A percentile compares a stretch with the other conserved stretches of the same genome.
These are phyloP conservation scores for Drosophila sordidapex DNA, from an alignment of 2,888 invertebrate genomes.

Conservation along the genomic window DNA sequence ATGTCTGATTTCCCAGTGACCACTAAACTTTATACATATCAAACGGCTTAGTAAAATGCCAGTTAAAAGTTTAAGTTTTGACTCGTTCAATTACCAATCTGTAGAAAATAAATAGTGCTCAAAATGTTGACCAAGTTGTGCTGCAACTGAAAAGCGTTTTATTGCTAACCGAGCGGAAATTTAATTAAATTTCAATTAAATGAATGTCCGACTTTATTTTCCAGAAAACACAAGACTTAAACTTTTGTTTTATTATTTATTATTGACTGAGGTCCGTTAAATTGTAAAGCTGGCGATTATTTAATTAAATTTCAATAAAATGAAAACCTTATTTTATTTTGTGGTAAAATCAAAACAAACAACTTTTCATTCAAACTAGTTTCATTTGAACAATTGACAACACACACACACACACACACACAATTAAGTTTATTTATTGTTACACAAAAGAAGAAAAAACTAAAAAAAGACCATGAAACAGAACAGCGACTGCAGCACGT, in stretches of 20 bases:
- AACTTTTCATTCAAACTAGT: background rate
- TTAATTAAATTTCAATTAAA: background rate
- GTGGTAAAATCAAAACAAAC: background rate
- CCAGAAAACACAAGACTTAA: background rate
- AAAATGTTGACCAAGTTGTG: background rate
- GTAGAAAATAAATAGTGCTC: background rate
- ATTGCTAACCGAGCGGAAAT: background rate
- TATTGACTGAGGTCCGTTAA: background rate
- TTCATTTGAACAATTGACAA: constrained; percentile 12
- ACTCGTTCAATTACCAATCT: background rate
- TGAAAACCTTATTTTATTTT: background rate
- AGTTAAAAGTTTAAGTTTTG: background rate
- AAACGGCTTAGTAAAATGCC: background rate
- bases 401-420: constrained; percentile 20
- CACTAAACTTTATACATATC: background rate
- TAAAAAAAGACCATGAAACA: background rate
- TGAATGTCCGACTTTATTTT: background rate
- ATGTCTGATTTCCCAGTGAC: background rate
- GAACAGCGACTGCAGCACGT: constrained; percentile 1
- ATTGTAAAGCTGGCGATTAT: background rate
- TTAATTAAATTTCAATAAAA: background rate
- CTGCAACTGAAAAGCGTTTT: background rate
- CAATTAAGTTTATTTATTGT: constrained; percentile 2
- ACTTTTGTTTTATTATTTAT: background rate
- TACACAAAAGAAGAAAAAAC: background rate